These are phyloP conservation scores for Alces alces DNA, from an alignment of 2,113 vertebrate species.

Conservation along the genomic window DNA sequence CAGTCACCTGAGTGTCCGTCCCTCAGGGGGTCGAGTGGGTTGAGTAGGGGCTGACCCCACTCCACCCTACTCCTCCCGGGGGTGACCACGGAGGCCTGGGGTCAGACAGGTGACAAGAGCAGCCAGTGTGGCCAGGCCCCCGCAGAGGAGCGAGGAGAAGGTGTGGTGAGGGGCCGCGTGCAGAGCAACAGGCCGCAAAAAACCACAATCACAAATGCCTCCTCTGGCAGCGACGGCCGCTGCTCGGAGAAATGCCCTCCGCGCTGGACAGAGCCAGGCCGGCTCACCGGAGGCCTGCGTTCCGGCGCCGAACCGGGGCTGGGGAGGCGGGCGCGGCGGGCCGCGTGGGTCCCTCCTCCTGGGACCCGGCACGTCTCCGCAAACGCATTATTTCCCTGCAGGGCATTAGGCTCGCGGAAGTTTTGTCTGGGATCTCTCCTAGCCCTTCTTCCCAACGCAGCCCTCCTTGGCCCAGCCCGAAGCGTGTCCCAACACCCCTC, in stretches of 20 bases:
- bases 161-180: background rate
- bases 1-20: background rate
- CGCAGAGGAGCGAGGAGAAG: background rate
- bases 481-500: background rate
- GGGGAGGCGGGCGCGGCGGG: accelerated
- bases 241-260: background rate
- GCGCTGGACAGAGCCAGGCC: background rate
- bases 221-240: background rate
- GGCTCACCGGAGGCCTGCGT: no score
- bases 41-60: no score
- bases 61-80: background rate
- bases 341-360: background rate
- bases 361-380: accelerated
- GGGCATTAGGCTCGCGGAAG: background rate
- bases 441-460: no score
- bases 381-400: background rate
- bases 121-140: background rate
- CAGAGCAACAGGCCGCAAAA: background rate
- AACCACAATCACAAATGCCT: accelerated
- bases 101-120: background rate
- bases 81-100: background rate
- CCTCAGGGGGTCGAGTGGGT: background rate
- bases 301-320: accelerated
- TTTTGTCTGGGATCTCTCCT: background rate
- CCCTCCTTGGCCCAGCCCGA: background rate